phyloP scores from a whole-genome alignment of 2,888 invertebrate species.

The Caenorhabditis plicata region DNA sequence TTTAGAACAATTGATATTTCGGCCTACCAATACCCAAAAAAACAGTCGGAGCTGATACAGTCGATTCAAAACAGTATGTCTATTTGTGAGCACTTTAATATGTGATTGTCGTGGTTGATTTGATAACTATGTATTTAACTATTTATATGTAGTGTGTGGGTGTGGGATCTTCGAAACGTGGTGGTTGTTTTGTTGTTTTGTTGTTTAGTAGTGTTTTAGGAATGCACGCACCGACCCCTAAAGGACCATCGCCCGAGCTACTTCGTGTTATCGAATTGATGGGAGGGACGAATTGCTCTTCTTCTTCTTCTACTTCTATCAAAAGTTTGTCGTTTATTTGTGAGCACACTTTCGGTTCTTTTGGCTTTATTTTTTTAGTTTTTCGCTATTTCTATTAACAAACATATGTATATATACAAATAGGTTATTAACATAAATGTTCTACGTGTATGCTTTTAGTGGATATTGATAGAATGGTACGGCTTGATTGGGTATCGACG shows the following conservation, averaged over 20 bases:
- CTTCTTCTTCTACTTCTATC: not conserved
- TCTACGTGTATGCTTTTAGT: slow-evolving; percentile 63
- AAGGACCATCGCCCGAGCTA: slow-evolving; percentile 13
- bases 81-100: not conserved
- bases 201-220: slow-evolving; percentile 1
- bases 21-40: slow-evolving; percentile 4
- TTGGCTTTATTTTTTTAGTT: not conserved
- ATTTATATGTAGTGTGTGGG: not conserved
- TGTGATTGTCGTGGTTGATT: not conserved
- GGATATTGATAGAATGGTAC: slow-evolving; percentile 39
- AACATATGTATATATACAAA: not conserved
- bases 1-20: not conserved
- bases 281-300: not conserved
- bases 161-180: not conserved
- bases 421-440: not conserved
- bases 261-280: slow-evolving; percentile 8
- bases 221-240: slow-evolving; percentile 9
- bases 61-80: slow-evolving; percentile 6
- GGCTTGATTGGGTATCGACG: slow-evolving; percentile 91
- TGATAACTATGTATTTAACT: not conserved
- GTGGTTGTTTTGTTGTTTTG: not conserved
- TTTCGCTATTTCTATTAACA: not conserved
- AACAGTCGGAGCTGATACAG: slow-evolving; percentile 9
- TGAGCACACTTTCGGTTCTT: not conserved
- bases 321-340: not conserved